Conservation (phyloP, 2,113 vertebrate species). For the Chaetops frenatus region DNA sequence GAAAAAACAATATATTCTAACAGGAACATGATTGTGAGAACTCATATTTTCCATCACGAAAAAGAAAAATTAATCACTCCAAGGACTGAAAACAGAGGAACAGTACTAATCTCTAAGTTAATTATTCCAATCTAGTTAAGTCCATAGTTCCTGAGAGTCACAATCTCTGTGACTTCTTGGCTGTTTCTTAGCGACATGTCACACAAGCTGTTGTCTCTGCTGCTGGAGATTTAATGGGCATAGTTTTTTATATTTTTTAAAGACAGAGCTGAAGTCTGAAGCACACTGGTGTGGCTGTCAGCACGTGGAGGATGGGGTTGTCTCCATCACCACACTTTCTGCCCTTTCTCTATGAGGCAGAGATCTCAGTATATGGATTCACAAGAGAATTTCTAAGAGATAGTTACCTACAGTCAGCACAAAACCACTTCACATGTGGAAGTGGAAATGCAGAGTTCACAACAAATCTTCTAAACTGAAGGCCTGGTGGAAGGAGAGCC, state of each 20-base stretch:
- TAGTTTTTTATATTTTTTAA: neutral
- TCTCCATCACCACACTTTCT: neutral
- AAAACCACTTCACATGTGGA: neutral
- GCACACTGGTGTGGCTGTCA: neutral
- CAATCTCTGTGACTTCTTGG: neutral
- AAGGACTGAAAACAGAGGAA: neutral
- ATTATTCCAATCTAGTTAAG: neutral
- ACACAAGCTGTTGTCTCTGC: neutral
- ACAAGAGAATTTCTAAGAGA: neutral
- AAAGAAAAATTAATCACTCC: neutral
- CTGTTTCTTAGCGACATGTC: neutral
- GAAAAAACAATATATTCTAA: neutral
- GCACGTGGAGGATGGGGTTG: neutral
- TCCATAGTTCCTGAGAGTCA: neutral
- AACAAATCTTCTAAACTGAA: neutral
- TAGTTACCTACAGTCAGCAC: neutral
- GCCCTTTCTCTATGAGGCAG: neutral
- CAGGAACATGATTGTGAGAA: neutral
- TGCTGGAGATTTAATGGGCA: neutral
- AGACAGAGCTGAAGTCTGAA: neutral
- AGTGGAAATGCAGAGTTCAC: neutral
- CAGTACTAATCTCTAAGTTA: neutral
- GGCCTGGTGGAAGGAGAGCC: neutral
- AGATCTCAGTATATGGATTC: neutral
- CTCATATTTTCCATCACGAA: neutral